Base-by-base conservation (phyloP, 1,140 invertebrate genomes). In the Calephelis virginiensis region DNA sequence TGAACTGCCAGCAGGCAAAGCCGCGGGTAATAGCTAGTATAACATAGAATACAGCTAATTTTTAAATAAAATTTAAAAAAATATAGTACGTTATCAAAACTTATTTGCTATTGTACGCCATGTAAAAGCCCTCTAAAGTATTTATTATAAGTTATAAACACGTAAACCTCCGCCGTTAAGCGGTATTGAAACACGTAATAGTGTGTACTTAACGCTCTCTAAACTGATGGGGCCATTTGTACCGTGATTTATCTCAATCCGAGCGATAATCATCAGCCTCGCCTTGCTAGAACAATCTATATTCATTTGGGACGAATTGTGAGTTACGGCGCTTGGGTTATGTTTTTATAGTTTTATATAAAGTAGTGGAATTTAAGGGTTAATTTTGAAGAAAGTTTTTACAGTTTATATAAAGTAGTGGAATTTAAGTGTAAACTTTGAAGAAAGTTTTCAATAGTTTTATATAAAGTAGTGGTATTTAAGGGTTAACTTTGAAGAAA, bases 231-330 rank as follows among this genome's bases (percentile, higher is more conserved):
- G 53, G 53, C 37, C 53, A 37, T 59, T 59, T 38, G 56, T 59
- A 38, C 56, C 12, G 56, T 40, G 56, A 59, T 59, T 59, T 59
- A 59, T 59, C 56, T 59, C 56, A 59, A 59, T 59, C 56, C 56
- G 6, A 40, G 56, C 56, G 56, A 59, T 59, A 38, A 59, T 59
- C 56, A 59, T 38, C 28, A 59, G 12, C 28, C 56, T 38, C 56
- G 56, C 56, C 56, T 59, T 59, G 5, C 28, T 59, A 59, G 56
- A 59, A 59, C 56, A 59, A 59, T 59, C 56, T 59, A 59, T 59
- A n/a, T 59, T 59, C 56, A 59, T 59, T 59, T 59, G 10, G 56
- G 56, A 59, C 12, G 56, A 59, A 59, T n/a, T 59, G 56, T 59
- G 56, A 59, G 56, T 38, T 59, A 59, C 28, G 53, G 11, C 37